Base-by-base conservation (phyloP, 35 echinoderm and acorn worm species). In the Acanthaster planci region DNA sequence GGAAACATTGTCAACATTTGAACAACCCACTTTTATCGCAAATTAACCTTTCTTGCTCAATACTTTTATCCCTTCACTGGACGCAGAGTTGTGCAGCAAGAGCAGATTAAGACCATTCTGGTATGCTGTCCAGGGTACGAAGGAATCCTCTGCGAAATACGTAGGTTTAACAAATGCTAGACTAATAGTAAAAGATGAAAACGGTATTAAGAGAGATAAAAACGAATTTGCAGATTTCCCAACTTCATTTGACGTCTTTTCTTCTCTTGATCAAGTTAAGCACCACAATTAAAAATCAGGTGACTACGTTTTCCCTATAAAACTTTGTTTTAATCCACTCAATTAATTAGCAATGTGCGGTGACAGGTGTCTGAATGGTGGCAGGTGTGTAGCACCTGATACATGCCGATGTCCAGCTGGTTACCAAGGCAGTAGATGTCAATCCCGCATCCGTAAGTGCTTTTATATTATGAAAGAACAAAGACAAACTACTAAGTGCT, bases 261-360 rank as follows among this genome's bases (percentile, higher is more conserved):
- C n/a, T n/a, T n/a, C n/a, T n/a, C n/a, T n/a, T n/a, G n/a, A n/a
- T n/a, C n/a, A n/a, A n/a, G n/a, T n/a, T n/a, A n/a, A n/a, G n/a
- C n/a, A n/a, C n/a, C n/a, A n/a, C n/a, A n/a, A n/a, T n/a, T n/a
- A n/a, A n/a, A n/a, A n/a, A n/a, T n/a, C n/a, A n/a, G n/a, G n/a
- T n/a, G n/a, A n/a, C n/a, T n/a, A n/a, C n/a, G n/a, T n/a, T n/a
- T n/a, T n/a, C n/a, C n/a, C n/a, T n/a, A n/a, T n/a, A n/a, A n/a
- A n/a, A n/a, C n/a, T n/a, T 80, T 42, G 17, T 38, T 44, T 80
- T 30, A 16, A 0, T 51, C 17, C 17, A 47, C 39, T 37, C 50
- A 52, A 80, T 80, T 18, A 52, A 80, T 80, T 80, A 94, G 92
- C 92, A 5, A 79, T 94, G 3, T 94, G 92, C 81, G 40, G 40